Base-by-base conservation (phyloP, 92 coral and sea anemone species). In the Diadumene lineata region DNA sequence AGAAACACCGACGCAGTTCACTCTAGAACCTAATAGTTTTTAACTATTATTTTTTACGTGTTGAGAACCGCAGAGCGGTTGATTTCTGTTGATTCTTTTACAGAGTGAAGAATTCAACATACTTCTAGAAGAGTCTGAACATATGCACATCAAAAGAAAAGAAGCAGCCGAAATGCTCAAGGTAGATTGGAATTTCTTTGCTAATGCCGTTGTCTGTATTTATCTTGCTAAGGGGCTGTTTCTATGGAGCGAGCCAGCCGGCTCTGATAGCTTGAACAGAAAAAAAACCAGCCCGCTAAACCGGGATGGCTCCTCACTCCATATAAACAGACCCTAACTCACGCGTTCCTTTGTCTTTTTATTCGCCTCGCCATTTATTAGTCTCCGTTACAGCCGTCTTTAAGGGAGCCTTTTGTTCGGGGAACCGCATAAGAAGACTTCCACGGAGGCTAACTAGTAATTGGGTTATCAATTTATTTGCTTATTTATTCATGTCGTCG, bases 81-180 rank as follows among this genome's bases (percentile, higher is more conserved):
- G n/a, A n/a, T n/a, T n/a, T n/a, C n/a, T n/a, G n/a, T n/a, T n/a
- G n/a, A n/a, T n/a, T n/a, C n/a, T 7, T 29, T 25, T 64, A 17
- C 65, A 94, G 98, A 86, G 87, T 74, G 98, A 94, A 72, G 87
- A 84, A 62, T 94, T 94, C 71, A 89, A 86, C 61, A 78, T 26
- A 6, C 94, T 94, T 46, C 84, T 94, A 25, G 97, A 91, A 70
- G 98, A 94, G 75, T 92, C 98, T 0, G 98, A 94, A 18, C 94
- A 88, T 63, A 94, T 94, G 90, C 92, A 94, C 72, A 76, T 92
- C 74, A 92, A 90, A 71, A 84, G 98, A 56, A 89, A 86, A 63
- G 98, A 94, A 71, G 98, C 98, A 31, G 82, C 96, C 28, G 98
- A 94, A 79, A 94, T 94, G 98, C 81, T 94, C 17, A 94, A 94